phyloP scores from a whole-genome alignment of 2,888 invertebrate genomes.

The Stenchaetothrips biformis region DNA sequence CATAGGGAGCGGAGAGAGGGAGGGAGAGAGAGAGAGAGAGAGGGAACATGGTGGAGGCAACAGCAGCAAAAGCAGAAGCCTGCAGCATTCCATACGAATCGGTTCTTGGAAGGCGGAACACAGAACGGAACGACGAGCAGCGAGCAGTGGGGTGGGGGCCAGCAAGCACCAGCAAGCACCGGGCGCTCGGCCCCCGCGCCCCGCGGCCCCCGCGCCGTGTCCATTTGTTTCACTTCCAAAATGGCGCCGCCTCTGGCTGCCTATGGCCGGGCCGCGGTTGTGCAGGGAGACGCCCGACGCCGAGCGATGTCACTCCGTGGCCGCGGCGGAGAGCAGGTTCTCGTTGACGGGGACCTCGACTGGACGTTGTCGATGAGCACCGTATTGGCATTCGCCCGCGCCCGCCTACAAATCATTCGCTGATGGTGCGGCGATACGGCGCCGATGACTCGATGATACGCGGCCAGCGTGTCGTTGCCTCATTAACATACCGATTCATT shows the following conservation, averaged over 20 bases:
- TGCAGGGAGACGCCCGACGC: constrained; percentile 48
- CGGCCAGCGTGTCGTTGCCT: not conserved
- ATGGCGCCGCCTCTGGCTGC: not conserved
- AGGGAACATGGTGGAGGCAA: not conserved
- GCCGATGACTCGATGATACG: not conserved
- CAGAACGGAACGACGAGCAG: not conserved
- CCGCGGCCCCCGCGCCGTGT: not conserved
- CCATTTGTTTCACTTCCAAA: constrained; percentile 19
- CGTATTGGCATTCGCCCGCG: not conserved
- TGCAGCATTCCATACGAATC: constrained; percentile 20
- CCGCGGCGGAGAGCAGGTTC: constrained; percentile 54
- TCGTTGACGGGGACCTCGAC: not conserved
- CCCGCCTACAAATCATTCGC: constrained; percentile 12
- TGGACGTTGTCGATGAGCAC: not conserved
- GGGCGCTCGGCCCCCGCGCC: not conserved
- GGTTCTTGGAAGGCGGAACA: constrained; percentile 20
- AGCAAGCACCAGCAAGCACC: not conserved
- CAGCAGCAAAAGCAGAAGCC: not conserved
- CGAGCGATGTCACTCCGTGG: constrained; percentile 49
- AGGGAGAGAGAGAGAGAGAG: not conserved
- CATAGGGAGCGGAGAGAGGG: not conserved
- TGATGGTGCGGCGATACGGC: not conserved
- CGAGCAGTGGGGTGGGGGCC: not conserved
- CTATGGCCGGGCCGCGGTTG: no score
- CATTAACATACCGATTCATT: constrained; percentile 19